A percentile compares a stretch with the other conserved stretches of the same genome.
phyloP scores from a whole-genome alignment of 2,797 vertebrate species.

The Myotis pilosus region DNA sequence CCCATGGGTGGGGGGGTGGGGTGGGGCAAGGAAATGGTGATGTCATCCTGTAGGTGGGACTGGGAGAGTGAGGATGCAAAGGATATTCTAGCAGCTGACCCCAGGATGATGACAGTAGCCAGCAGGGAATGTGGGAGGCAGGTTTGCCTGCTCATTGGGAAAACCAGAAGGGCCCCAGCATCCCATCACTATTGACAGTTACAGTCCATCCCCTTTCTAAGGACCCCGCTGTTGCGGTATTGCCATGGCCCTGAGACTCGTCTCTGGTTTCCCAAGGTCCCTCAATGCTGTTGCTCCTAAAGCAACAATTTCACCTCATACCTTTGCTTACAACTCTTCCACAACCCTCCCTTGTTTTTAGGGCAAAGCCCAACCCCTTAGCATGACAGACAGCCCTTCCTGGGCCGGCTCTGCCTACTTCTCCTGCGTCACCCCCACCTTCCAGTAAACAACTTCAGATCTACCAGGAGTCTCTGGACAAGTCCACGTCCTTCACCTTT shows the following conservation, averaged over 20 bases:
- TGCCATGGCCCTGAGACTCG: too few species aligned
- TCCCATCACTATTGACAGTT: background rate
- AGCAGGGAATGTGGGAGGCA: background rate
- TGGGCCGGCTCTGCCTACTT: background rate
- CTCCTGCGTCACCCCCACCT: fast-evolving
- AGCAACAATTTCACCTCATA: background rate
- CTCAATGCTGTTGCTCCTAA: background rate
- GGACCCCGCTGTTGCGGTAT: too few species aligned
- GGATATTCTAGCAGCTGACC: background rate
- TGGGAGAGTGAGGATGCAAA: background rate
- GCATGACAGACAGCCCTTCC: background rate
- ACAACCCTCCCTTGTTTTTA: background rate
- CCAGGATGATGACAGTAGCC: background rate
- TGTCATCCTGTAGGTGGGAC: background rate
- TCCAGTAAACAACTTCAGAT: background rate
- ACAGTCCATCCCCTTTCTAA: background rate
- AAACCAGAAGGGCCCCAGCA: background rate
- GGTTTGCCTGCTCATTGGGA: background rate
- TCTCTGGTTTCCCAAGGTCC: background rate
- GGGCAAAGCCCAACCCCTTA: background rate
- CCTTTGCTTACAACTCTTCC: background rate
- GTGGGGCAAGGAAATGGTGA: background rate
- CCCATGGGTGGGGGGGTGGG: fast-evolving
- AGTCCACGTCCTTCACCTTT: fast-evolving
- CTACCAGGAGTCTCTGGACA: background rate